Evolutionary conservation across 2,113 vertebrate species (phyloP), one percentile per base, ranked within the genome.

Genomic region (Engystomops pustulosus): DNA sequence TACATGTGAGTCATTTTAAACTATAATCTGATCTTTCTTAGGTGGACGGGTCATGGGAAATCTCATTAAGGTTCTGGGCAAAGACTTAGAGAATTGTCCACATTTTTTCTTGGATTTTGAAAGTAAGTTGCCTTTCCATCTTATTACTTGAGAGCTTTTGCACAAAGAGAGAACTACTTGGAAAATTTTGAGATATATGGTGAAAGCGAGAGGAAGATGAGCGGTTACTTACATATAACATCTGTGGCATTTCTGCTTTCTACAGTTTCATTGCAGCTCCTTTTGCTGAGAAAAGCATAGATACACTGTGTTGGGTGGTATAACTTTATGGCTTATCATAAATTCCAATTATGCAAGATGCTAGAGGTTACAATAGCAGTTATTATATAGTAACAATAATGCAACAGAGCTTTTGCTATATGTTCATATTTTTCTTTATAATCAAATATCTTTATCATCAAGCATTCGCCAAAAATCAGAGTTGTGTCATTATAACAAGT

Each of bases 51-150:
- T 92, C 95, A 98, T 98, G 96, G 96, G 96, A 95, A 98, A 98
- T 94, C 96, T 98, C 93, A 96, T 98, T 95, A 98, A 98, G 95
- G 96, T 98, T 94, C 93, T 97, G 94, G 96, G 95, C 93, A 98
- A 98, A 96, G 96, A 98, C 94, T 96, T 98, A 95, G 96, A 98
- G 91, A 97, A 98, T 94, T 97, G 95, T 96, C 96, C 96, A 91
- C 96, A 97, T 95, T 98, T 98, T 96, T 98, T 98, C 95, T 95
- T 98, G 96, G 96, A 98, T 94, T 98, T 98, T 91, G 96, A 98
- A 97, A 98, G 96, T 98, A 97, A 98, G 96, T 97, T 90, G 90
- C 53, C 12, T 25, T 60, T 86, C 10, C 6, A 25, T 44, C 23
- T 45, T 20, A 0, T 6, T 60, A 18, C 20, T 23, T 38, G 62